These are phyloP conservation scores for Gastrophryne carolinensis DNA, from an alignment of 2,797 vertebrate species.

Conservation along the genomic window DNA sequence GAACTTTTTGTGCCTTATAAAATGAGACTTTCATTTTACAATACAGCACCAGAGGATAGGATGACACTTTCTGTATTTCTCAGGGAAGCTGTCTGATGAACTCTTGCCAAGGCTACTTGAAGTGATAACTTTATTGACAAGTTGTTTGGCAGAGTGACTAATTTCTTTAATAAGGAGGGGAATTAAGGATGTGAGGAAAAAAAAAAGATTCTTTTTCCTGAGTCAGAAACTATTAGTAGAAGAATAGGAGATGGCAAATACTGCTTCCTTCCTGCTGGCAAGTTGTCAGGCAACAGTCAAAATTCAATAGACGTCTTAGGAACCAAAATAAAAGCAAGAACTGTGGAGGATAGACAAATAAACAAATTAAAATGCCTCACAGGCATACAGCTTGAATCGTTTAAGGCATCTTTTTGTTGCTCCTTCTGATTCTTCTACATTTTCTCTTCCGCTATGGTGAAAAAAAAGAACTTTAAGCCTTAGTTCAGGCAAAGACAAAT, in stretches of 20 bases:
- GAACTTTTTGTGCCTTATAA: slow-evolving; percentile 10
- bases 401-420: too few relatives aligned
- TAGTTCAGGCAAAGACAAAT: too few relatives aligned
- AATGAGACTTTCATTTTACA: slow-evolving; percentile 39
- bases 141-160: slow-evolving; percentile 46
- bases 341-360: background rate
- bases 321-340: background rate
- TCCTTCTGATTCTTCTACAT: too few relatives aligned
- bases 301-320: background rate
- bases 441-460: too few relatives aligned
- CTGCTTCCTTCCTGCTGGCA: background rate
- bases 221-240: slow-evolving; percentile 1
- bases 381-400: too few relatives aligned
- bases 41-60: slow-evolving; percentile 9
- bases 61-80: slow-evolving; percentile 30
- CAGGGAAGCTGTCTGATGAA: slow-evolving; percentile 8
- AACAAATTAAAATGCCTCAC: background rate
- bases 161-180: slow-evolving; percentile 44
- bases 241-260: background rate
- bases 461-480: too few relatives aligned
- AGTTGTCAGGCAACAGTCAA: slow-evolving; percentile 7
- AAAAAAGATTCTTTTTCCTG: slow-evolving; percentile 16
- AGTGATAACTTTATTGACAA: slow-evolving; percentile 45
- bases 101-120: slow-evolving; percentile 13
- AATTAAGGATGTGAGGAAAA: slow-evolving; percentile 13